These are phyloP conservation scores for Xiphophorus maculatus DNA, from an alignment of 2,113 vertebrate species.

Conservation along the genomic window DNA sequence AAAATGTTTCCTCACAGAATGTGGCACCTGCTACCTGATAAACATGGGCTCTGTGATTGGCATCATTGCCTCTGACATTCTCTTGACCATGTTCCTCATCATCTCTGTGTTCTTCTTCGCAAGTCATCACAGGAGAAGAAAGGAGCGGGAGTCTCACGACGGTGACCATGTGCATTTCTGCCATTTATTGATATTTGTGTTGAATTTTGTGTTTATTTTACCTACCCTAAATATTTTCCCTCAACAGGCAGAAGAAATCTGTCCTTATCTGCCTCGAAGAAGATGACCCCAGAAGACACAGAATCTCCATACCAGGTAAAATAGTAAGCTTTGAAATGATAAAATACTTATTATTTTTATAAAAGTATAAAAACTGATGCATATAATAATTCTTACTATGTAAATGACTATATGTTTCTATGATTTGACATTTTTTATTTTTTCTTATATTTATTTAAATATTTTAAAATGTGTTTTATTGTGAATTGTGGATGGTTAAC, in stretches of 20 bases:
- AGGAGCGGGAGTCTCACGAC: constrained; percentile 38
- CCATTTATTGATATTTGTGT: background rate
- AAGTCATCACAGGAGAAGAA: constrained; percentile 55
- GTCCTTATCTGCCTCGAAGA: constrained; percentile 43
- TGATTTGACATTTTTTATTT: background rate
- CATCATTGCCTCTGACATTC: constrained; percentile 75
- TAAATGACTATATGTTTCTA: background rate
- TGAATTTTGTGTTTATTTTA: background rate
- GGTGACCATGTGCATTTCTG: constrained; percentile 42
- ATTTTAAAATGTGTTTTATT: background rate
- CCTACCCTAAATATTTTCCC: background rate
- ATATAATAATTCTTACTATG: background rate
- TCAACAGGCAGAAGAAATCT: constrained; percentile 45
- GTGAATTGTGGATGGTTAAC: no score
- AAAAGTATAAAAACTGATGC: no score
- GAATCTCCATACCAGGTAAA: constrained; percentile 82
- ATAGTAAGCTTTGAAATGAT: background rate
- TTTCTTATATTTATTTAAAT: background rate
- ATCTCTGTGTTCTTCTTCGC: constrained; percentile 74
- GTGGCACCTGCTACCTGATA: constrained; percentile 74
- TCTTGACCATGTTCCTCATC: constrained; percentile 77
- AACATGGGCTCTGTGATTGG: constrained; percentile 66
- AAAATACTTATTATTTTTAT: background rate
- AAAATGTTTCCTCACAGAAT: constrained; percentile 62
- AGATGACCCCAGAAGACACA: constrained; percentile 64